Evolutionary conservation across 2,797 vertebrate genomes (phyloP).

Genomic region (Myripristis murdjan): DNA sequence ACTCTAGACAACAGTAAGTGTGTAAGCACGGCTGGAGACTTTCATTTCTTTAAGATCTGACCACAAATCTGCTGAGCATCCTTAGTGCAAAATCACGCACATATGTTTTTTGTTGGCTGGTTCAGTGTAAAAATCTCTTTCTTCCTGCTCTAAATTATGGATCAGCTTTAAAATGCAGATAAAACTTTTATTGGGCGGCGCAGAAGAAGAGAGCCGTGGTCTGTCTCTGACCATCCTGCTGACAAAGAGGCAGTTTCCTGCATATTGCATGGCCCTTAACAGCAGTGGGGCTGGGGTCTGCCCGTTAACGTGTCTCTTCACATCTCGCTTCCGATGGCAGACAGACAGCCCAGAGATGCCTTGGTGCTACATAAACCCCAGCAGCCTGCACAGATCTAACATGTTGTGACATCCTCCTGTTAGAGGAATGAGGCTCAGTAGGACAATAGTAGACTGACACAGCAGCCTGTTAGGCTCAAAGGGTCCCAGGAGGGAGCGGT

Average conservation of each 20-base stretch:
- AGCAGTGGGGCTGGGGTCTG: slow-evolving; percentile 77
- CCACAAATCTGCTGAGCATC: slow-evolving; percentile 1
- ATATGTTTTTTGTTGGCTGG: slow-evolving; percentile 77
- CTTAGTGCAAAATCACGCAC: slow-evolving; percentile 48
- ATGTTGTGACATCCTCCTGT: slow-evolving; percentile 77
- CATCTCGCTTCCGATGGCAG: slow-evolving; percentile 77
- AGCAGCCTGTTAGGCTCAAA: slow-evolving; percentile 74
- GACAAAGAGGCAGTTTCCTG: slow-evolving; percentile 86
- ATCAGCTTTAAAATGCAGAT: slow-evolving; percentile 86
- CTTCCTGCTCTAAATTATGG: slow-evolving; percentile 84
- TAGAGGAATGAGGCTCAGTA: slow-evolving; percentile 79
- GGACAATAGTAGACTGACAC: slow-evolving; percentile 83
- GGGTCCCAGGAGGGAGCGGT: slow-evolving; percentile 57
- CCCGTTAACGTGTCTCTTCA: slow-evolving; percentile 87
- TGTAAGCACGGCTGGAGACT: slow-evolving; percentile 2
- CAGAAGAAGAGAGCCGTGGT: slow-evolving; percentile 75
- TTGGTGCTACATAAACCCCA: slow-evolving; percentile 75
- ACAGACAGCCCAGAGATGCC: slow-evolving; percentile 79
- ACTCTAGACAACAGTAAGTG: not conserved
- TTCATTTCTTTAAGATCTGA: slow-evolving; percentile 15
- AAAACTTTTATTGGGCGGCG: slow-evolving; percentile 86
- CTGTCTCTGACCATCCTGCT: slow-evolving; percentile 76
- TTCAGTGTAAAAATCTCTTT: slow-evolving; percentile 80
- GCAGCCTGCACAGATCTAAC: slow-evolving; percentile 74
- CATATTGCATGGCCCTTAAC: slow-evolving; percentile 87